phyloP scores from a whole-genome alignment of 2,888 invertebrate species.

The Sinohyriopsis cumingii region DNA sequence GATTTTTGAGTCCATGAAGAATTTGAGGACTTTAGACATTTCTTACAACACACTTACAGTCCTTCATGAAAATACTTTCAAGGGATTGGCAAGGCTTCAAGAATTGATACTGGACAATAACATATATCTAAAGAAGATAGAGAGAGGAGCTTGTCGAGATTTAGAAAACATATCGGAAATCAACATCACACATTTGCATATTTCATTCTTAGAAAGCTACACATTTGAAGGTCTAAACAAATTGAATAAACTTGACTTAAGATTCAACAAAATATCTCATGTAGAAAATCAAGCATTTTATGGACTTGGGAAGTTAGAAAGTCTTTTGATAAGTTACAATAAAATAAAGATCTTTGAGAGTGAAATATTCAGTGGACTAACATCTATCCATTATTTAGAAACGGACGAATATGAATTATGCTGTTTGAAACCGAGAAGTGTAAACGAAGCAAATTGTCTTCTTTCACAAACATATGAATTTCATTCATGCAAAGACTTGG shows the following conservation, averaged over 20 bases:
- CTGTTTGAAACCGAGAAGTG: no score
- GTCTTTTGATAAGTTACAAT: slow-evolving; percentile 23
- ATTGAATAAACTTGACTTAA: no score
- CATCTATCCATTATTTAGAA: slow-evolving; percentile 4
- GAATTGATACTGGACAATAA: slow-evolving; percentile 2
- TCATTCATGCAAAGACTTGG: slow-evolving; percentile 47
- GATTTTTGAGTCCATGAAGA: not conserved
- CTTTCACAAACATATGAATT: slow-evolving; percentile 33
- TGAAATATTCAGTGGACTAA: slow-evolving; percentile 19
- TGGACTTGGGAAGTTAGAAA: slow-evolving; percentile 2
- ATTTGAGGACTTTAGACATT: slow-evolving; percentile 2
- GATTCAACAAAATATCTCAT: not conserved
- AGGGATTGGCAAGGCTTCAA: slow-evolving; percentile 9
- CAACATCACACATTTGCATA: not conserved
- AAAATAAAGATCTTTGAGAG: slow-evolving; percentile 17
- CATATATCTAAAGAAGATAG: slow-evolving; percentile 2
- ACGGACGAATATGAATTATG: slow-evolving; percentile 12
- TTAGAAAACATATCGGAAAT: slow-evolving; percentile 12
- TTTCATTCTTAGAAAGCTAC: no score
- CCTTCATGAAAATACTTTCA: slow-evolving; percentile 3
- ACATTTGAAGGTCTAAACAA: no score
- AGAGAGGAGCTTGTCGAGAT: slow-evolving; percentile 4
- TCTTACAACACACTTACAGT: not conserved
- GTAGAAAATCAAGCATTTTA: not conserved
- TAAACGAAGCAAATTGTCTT: slow-evolving; percentile 4